Conservation (phyloP, 2,888 invertebrate species). For the Heliconius ismenius region DNA sequence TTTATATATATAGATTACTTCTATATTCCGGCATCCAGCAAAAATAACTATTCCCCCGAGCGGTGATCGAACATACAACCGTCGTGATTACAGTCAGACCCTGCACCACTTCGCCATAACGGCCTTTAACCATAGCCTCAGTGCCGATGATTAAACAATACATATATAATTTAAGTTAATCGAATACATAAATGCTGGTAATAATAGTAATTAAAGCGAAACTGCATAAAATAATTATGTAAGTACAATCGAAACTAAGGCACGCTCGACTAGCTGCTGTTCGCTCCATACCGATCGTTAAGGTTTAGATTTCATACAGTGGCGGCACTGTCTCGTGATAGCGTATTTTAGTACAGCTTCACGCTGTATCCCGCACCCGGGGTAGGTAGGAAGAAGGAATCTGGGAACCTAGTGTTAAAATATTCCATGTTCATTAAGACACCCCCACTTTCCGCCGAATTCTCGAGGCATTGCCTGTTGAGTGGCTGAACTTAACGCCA, state of each 20-base stretch:
- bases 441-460: too few relatives aligned
- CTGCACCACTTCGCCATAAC: not conserved
- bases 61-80: not conserved
- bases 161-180: not conserved
- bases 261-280: not conserved
- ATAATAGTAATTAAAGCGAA: not conserved
- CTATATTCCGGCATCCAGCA: too few relatives aligned
- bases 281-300: not conserved
- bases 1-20: too few relatives aligned
- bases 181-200: constrained; percentile 1
- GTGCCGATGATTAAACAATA: not conserved
- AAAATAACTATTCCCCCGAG: not conserved
- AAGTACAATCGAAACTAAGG: not conserved
- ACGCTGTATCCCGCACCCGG: too few relatives aligned
- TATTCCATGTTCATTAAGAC: too few relatives aligned
- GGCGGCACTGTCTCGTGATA: not conserved
- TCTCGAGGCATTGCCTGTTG: too few relatives aligned
- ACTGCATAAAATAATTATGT: constrained; percentile 6
- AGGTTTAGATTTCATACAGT: not conserved
- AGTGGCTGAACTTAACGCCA: too few relatives aligned
- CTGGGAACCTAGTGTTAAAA: too few relatives aligned
- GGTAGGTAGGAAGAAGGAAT: too few relatives aligned
- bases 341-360: too few relatives aligned
- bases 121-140: not conserved
- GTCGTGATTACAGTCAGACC: not conserved